Evolutionary conservation across 2,888 invertebrate species (phyloP).

Genomic region (Drosophila colorata): DNA sequence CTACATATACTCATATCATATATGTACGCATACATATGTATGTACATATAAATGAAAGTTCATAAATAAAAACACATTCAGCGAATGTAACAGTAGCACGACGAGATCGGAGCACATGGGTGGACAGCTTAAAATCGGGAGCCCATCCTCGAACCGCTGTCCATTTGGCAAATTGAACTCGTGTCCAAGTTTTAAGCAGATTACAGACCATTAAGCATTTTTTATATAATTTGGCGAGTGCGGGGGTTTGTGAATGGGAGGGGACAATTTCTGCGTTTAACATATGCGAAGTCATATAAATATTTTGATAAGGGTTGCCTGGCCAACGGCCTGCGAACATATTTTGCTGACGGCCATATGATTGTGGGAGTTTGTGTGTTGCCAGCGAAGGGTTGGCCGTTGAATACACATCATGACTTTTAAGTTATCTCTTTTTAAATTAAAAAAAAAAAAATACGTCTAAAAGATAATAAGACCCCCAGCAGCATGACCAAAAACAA

Average conservation of each 20-base stretch:
- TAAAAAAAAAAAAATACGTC: conserved; percentile 43
- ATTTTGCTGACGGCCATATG: conserved; percentile 52
- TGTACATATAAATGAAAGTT: conserved; percentile 46
- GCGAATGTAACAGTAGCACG: conserved; percentile 25
- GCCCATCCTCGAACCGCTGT: conserved; percentile 31
- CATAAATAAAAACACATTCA: conserved; percentile 66
- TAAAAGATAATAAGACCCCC: conserved; percentile 46
- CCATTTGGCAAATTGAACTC: conserved; percentile 80
- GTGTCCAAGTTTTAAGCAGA: conserved; percentile 82
- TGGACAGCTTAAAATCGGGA: conserved; percentile 55
- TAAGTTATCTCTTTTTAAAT: conserved; percentile 76
- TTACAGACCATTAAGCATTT: conserved; percentile 82
- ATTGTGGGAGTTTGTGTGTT: conserved; percentile 24
- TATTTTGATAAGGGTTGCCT: conserved; percentile 82
- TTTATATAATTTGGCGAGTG: conserved; percentile 43
- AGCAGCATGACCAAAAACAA: conserved; percentile 5
- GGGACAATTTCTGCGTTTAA: conserved; percentile 64
- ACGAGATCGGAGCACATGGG: conserved; percentile 1
- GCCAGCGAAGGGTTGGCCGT: conserved; percentile 53
- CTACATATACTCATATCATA: conserved; percentile 4
- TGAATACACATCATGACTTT: conserved; percentile 81
- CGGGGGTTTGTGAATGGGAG: conserved; percentile 7
- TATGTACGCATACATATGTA: conserved; percentile 1
- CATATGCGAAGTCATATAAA: conserved; percentile 79
- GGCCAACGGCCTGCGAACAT: conserved; percentile 61